A percentile compares a stretch with the other conserved stretches of the same genome.
Conservation (phyloP, 2,888 invertebrate genomes). For the Drosophila fungiperda region DNA sequence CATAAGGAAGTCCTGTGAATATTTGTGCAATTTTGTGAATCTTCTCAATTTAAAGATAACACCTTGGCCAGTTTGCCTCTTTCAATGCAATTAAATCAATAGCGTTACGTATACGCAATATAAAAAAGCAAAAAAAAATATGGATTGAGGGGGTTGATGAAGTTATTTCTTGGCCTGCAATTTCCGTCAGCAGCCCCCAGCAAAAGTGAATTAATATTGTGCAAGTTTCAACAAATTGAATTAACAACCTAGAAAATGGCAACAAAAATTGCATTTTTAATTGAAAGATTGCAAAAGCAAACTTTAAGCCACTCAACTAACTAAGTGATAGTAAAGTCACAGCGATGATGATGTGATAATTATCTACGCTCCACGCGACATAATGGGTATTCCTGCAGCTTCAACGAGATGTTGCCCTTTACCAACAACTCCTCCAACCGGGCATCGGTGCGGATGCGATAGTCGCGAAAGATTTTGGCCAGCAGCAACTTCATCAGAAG, state of each 20-base stretch:
- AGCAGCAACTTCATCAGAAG: conserved; percentile 81
- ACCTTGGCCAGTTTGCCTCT: conserved; percentile 10
- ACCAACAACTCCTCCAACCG: conserved; percentile 70
- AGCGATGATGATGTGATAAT: conserved; percentile 1
- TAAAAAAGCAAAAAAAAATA: conserved; percentile 23
- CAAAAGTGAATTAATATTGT: conserved; percentile 59
- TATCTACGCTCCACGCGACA: conserved; percentile 69
- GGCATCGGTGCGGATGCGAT: conserved; percentile 72
- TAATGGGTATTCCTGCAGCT: conserved; percentile 79
- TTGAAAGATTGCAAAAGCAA: conserved; percentile 63
- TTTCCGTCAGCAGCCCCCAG: conserved; percentile 41
- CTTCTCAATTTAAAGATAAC: conserved; percentile 17
- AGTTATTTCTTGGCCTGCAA: conserved; percentile 26
- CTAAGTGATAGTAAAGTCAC: neutral
- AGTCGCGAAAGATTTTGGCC: conserved; percentile 81
- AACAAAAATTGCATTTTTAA: conserved; percentile 71
- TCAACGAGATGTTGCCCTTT: conserved; percentile 83
- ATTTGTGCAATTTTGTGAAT: conserved; percentile 33
- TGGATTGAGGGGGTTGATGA: neutral
- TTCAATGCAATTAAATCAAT: conserved; percentile 70
- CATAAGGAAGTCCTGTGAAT: neutral
- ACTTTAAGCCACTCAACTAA: conserved; percentile 4
- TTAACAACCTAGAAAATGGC: conserved; percentile 51
- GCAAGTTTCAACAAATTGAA: conserved; percentile 66
- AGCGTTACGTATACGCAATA: conserved; percentile 57